phyloP scores from a whole-genome alignment of 2,888 invertebrate species.

The Sphecodes monilicornis region DNA sequence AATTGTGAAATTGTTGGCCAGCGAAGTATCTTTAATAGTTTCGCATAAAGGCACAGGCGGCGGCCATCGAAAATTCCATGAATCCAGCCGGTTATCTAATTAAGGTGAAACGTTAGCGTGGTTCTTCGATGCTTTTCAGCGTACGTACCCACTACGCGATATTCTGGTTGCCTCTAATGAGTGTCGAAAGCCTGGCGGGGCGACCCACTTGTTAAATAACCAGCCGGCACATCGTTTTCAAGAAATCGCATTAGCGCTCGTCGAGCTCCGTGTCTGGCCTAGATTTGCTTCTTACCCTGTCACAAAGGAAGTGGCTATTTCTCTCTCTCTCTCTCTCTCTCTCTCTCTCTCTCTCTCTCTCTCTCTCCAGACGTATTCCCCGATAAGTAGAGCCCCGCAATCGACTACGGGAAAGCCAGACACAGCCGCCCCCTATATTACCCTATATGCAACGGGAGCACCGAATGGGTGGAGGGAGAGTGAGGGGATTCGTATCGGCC shows the following conservation, averaged over 20 bases:
- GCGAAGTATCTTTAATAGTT: background rate
- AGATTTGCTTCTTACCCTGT: conserved; percentile 18
- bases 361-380: conserved; percentile 19
- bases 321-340: background rate
- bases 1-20: background rate
- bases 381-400: conserved; percentile 1
- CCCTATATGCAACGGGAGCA: background rate
- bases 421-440: background rate
- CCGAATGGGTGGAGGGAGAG: too few relatives aligned
- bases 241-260: conserved; percentile 10
- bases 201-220: conserved; percentile 42
- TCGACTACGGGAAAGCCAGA: background rate
- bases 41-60: background rate
- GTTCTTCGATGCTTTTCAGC: conserved; percentile 2
- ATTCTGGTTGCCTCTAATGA: conserved; percentile 32
- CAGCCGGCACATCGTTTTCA: background rate
- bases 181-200: conserved; percentile 1
- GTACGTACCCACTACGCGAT: background rate
- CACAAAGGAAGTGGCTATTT: conserved; percentile 41
- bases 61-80: background rate
- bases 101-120: conserved; percentile 26
- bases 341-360: background rate
- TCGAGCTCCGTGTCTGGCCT: conserved; percentile 22
- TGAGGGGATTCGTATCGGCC: background rate
- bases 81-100: conserved; percentile 21